A percentile compares a stretch with the other conserved stretches of the same genome.
These are phyloP conservation scores for Thripadectes ignobilis DNA, from an alignment of 2,797 vertebrate species.

Conservation along the genomic window DNA sequence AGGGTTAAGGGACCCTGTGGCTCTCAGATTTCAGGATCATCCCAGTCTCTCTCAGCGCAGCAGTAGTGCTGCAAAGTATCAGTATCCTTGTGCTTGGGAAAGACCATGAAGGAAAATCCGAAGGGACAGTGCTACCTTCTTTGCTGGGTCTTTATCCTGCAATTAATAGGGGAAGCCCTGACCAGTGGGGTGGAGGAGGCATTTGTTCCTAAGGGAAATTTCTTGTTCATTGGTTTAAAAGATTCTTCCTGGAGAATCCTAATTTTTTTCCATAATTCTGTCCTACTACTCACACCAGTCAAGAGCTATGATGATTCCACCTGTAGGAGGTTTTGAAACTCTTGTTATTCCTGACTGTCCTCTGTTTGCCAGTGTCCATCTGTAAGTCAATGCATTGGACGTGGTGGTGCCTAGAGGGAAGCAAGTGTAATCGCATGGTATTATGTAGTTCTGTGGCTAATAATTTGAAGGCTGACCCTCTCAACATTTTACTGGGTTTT, in stretches of 20 bases:
- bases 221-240: neutral
- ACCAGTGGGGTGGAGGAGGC: neutral
- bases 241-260: neutral
- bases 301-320: neutral
- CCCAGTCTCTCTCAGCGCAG: neutral
- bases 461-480: neutral
- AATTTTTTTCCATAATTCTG: neutral
- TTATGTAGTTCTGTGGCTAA: neutral
- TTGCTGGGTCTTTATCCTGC: neutral
- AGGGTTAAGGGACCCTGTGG: neutral
- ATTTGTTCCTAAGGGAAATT: neutral
- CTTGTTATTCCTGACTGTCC: neutral
- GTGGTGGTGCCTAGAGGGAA: neutral
- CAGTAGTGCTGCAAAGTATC: neutral
- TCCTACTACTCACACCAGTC: neutral
- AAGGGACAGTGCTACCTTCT: neutral
- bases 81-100: neutral
- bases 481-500: neutral
- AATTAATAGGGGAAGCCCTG: neutral
- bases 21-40: neutral
- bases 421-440: neutral
- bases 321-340: neutral
- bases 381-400: neutral
- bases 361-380: neutral
- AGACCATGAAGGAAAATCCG: neutral